phyloP scores from a whole-genome alignment of 1,140 invertebrate genomes.

The Matsumurasca onukii region DNA sequence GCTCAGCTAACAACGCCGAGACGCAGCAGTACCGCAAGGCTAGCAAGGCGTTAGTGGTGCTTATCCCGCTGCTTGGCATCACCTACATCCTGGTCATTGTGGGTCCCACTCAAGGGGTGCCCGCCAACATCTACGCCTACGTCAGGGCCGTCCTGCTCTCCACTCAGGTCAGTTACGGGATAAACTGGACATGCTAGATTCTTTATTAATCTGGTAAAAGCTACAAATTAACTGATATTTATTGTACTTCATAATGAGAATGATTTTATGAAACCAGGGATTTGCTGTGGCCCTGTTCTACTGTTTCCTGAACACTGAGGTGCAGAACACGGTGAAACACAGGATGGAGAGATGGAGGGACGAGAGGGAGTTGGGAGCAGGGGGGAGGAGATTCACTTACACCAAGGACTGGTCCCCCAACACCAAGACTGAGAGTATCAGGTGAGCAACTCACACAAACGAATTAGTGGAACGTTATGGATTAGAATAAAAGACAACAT shows the following conservation, averaged over 20 bases:
- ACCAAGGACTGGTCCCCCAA: slow-evolving; percentile 76
- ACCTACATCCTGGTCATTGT: slow-evolving; percentile 81
- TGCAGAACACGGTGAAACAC: slow-evolving; percentile 79
- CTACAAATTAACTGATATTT: too few relatives aligned
- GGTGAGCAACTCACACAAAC: slow-evolving; percentile 55
- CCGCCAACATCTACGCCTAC: slow-evolving; percentile 65
- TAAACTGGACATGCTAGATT: background rate
- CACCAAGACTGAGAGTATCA: slow-evolving; percentile 77
- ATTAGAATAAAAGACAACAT: background rate
- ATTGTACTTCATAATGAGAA: too few relatives aligned
- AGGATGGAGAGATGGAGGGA: slow-evolving; percentile 79
- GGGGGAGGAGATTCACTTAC: slow-evolving; percentile 61
- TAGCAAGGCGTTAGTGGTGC: slow-evolving; percentile 81
- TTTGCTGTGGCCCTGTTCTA: slow-evolving; percentile 85
- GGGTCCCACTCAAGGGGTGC: slow-evolving; percentile 67
- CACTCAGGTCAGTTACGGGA: slow-evolving; percentile 68
- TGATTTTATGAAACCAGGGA: too few relatives aligned
- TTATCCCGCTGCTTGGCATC: slow-evolving; percentile 84
- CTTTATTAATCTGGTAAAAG: too few relatives aligned
- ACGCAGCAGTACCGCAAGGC: slow-evolving; percentile 75
- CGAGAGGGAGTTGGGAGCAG: slow-evolving; percentile 56
- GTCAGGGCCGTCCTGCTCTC: slow-evolving; percentile 74
- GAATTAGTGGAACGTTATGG: background rate
- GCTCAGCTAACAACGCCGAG: slow-evolving; percentile 43
- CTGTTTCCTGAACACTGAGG: slow-evolving; percentile 91